Evolutionary conservation across 2,888 invertebrate species (phyloP), one percentile per base, ranked within the genome.

Genomic region (Hydroisotoma schaefferi): DNA sequence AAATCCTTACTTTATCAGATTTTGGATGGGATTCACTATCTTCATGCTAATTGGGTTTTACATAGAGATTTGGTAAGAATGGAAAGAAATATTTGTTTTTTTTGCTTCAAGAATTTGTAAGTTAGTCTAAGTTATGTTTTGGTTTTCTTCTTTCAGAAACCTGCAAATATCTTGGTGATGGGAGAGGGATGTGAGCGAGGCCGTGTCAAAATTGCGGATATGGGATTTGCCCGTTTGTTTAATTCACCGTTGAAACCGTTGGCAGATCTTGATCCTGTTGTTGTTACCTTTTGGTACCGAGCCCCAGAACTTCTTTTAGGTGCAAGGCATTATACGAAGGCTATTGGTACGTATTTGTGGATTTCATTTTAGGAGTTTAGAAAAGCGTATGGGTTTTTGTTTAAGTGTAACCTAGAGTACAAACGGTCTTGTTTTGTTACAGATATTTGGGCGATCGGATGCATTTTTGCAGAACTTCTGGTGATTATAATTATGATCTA

Each of bases 401-500:
- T 47, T 10, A 25, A 48, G 6, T 10, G 22, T 33, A 33, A 33
- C 33, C 15, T 33, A 10, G 8, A 15, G 8, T 33, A 10, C 6
- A 10, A 29, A 59, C 5, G 37, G 6, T 27, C 29, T 47, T 20
- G 8, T 33, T 23, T 64, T 49, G 44, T 77, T 79, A 49, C 76
- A 91, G 95, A 97, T 80, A 97, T 97, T 67, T 97, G 95, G 97
- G 97, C 97, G 0, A 97, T 97, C 77, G 97, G 97, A 1, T 99
- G 99, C 76, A 99, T 99, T 77, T 67, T 67, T 52, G 67, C 67
- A 10, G 67, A 67, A 55, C 55, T 64, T 47, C 48, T 63, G 48
- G 58, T 66, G 54, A 43, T 27, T 29, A 20, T 10, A 15, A 26
- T 27, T 4, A 15, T 33, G 6, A 10, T 33, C 15, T 33, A 33